Evolutionary conservation across 2,113 vertebrate genomes (phyloP), one percentile per base, ranked within the genome.

Genomic region (Corythornis vintsioides): DNA sequence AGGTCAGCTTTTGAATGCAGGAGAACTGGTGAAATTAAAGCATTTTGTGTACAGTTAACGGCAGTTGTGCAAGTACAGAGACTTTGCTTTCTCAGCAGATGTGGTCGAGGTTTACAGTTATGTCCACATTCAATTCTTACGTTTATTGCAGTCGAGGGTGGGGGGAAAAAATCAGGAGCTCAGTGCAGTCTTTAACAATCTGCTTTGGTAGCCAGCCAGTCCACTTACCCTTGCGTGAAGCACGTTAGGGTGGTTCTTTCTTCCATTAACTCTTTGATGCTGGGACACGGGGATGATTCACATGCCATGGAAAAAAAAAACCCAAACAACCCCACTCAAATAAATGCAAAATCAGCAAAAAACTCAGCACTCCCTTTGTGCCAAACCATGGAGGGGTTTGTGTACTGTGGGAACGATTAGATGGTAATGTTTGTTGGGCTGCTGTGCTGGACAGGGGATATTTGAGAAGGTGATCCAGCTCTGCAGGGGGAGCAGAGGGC

Each of bases 51-150:
- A 88, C 73, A 69, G 45, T 72, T 94, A 93, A 79, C 4, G 3
- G 50, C 63, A 89, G 66, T 96, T 92, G 77, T n/a, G 53, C 71
- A 85, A 92, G 64, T 89, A 86, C 89, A 95, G 91, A 92, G 92
- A 89, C 86, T 72, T 93, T 94, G 85, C 94, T 86, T 92, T 97
- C 95, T 94, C 92, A 92, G 94, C 93, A 97, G 64, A 84, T 88
- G 81, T 80, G 77, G 43, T 77, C 76, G 83, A 86, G 69, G 82
- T 95, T 96, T 94, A 92, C 76, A 48, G 92, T 93, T 77, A 29
- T 29, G 64, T 90, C 93, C 50, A 26, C 84, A 22, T 91, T 74
- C 72, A 87, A 60, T 82, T 48, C 55, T 82, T 91, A 47, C 1
- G 1, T 56, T 86, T 86, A 78, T 89, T 93, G 57, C 71, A 89